Conservation (phyloP, 2,797 vertebrate species). For the Rhadinocentrus ornatus region DNA sequence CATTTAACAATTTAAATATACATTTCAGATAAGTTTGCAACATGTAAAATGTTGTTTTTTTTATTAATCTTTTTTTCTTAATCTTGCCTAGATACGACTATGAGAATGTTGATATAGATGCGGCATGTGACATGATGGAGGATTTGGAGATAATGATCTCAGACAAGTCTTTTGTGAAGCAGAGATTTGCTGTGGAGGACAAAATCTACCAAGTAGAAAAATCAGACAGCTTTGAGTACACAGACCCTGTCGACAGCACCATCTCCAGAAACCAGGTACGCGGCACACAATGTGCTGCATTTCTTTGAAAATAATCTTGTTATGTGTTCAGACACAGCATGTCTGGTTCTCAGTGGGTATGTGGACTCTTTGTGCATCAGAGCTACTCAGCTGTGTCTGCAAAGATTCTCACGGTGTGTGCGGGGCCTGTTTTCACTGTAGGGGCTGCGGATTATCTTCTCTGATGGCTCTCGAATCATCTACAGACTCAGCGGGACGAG, state of each 20-base stretch:
- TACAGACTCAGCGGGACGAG: constrained; percentile 93
- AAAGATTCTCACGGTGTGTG: neutral
- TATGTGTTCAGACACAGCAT: neutral
- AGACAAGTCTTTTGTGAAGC: constrained; percentile 90
- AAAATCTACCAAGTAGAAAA: constrained; percentile 93
- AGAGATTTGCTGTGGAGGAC: constrained; percentile 87
- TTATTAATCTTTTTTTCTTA: neutral
- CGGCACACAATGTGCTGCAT: neutral
- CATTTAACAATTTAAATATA: neutral
- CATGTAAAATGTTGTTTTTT: neutral
- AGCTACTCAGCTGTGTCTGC: constrained; percentile 7
- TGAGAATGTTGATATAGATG: constrained; percentile 91
- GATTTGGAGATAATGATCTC: constrained; percentile 90
- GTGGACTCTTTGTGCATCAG: constrained; percentile 1
- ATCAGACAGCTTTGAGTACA: constrained; percentile 96
- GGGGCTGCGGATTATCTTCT: constrained; percentile 94
- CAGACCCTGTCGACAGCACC: constrained; percentile 92
- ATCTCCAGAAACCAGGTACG: constrained; percentile 93
- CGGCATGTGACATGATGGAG: constrained; percentile 95
- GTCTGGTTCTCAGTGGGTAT: neutral
- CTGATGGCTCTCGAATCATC: constrained; percentile 94
- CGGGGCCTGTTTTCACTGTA: constrained; percentile 65
- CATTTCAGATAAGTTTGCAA: neutral
- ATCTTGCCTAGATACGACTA: constrained; percentile 89
- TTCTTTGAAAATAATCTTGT: neutral